Evolutionary conservation across 2,888 invertebrate genomes (phyloP), one percentile per base, ranked within the genome.

Genomic region (Drosophila subquinaria): DNA sequence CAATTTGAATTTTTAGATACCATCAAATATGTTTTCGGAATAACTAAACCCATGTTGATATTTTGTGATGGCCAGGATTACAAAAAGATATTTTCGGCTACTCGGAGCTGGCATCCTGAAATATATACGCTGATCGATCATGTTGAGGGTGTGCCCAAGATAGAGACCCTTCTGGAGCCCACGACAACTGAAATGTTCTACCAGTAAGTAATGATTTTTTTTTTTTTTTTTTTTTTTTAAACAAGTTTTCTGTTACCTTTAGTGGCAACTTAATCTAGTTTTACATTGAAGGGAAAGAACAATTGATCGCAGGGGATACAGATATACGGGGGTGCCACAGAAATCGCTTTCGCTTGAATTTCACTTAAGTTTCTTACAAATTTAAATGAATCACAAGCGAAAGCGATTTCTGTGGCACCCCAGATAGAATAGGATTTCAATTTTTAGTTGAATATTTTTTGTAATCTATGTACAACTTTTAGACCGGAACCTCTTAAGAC

Each of bases 51-150:
- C 1, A 79, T 35, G 61, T 38, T 87, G 0, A 71, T 87, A 57
- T 89, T 87, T 52, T 89, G 86, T 15, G 89, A 88, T 76, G 90
- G 83, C 0, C 13, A 11, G 4, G 80, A 74, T 5, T 75, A 83
- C 27, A 15, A 77, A 3, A 86, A 89, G 47, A 38, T 89, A 4
- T 42, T 47, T 17, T 48, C 70, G 4, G 81, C 79, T 0, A 88
- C 88, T 1, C 17, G 40, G 0, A 45, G 23, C 5, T 90, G 86
- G 79, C 65, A 76, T 42, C 83, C 90, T 0, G 88, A 86, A 20
- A 76, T 87, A 30, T 81, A 23, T 4, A 87, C 87, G 0, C 13
- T 87, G 2, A 76, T 33, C 3, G 76, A 79, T 50, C 73, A 57
- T 4, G n/a, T 81, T 20, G 63, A 69, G 17, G 90, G 87, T 27